These are phyloP conservation scores for Atlantisia rogersi DNA, from an alignment of 2,113 vertebrate genomes.

Conservation along the genomic window DNA sequence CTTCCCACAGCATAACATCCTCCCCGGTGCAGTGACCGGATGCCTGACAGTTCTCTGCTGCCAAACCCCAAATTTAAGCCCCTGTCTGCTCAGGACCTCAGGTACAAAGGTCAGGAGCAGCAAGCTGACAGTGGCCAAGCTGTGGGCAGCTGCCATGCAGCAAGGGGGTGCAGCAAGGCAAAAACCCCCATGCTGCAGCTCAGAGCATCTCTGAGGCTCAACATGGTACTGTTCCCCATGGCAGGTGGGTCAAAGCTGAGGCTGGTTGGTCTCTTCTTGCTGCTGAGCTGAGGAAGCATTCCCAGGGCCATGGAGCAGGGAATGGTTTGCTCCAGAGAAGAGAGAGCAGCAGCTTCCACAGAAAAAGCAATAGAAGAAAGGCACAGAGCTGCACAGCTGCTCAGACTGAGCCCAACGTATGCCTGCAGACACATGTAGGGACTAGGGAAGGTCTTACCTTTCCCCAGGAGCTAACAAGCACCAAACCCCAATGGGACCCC, in stretches of 20 bases:
- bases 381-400: neutral
- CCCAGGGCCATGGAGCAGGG: neutral
- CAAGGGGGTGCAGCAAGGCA: neutral
- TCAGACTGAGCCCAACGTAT: accelerated
- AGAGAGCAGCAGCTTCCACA: neutral
- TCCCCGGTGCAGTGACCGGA: accelerated
- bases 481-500: accelerated
- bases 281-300: neutral
- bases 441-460: neutral
- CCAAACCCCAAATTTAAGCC: neutral
- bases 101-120: neutral
- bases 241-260: neutral
- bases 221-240: accelerated
- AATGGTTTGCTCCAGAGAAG: neutral
- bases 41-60: neutral
- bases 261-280: neutral
- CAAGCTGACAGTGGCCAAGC: neutral
- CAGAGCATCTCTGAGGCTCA: neutral
- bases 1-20: neutral
- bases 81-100: neutral
- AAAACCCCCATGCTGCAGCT: neutral
- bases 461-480: neutral
- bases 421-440: accelerated
- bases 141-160: neutral
- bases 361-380: too few relatives aligned